Evolutionary conservation across 2,113 vertebrate species (phyloP), one percentile per base, ranked within the genome.

Genomic region (Copsychus sechellarum): DNA sequence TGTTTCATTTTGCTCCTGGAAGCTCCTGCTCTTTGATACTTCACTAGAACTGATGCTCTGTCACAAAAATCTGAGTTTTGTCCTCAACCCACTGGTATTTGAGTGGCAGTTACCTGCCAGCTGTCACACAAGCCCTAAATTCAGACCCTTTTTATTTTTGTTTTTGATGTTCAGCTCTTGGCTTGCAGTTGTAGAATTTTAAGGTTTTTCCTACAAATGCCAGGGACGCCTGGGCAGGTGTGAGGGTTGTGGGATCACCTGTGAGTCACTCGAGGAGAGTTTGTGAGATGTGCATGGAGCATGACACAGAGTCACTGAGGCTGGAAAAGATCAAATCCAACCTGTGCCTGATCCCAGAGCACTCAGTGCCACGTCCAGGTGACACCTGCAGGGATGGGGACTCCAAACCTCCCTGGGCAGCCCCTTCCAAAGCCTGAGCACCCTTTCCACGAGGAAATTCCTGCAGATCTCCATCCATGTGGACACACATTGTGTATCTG

Each of bases 401-500:
- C 29, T 40, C 58, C 66, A 71, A 10, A n/a, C 19, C 40, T 54
- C 33, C 65, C 65, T 54, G 56, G 23, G 38, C 56, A 56, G 40
- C 65, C 14, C 47, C 11, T 70, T 4, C 62, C 54, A 23, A 12
- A 11, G 33, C 26, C 72, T 60, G 62, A 3, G 2, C n/a, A 5
- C 24, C 56, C 14, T 54, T 70, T 62, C 56, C 40, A 13, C 0
- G 56, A 24, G 34, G 56, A n/a, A 17, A 72, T 57, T 26, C 66
- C 34, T 65, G 34, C 66, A 7, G 29, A 3, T 61, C 9, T 26
- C 78, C 78, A 21, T 16, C 58, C 43, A 0, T 1, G 36, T 9
- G 76, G 22, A 24, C 69, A 20, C 33, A 4, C 26, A 2, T 1
- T 1, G 15, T 19, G 4, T 2, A 6, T 14, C 51, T 18, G 18